A percentile compares a stretch with the other conserved stretches of the same genome.
phyloP scores from a whole-genome alignment of 2,888 invertebrate genomes.

The Drosophila parthenogenetica region DNA sequence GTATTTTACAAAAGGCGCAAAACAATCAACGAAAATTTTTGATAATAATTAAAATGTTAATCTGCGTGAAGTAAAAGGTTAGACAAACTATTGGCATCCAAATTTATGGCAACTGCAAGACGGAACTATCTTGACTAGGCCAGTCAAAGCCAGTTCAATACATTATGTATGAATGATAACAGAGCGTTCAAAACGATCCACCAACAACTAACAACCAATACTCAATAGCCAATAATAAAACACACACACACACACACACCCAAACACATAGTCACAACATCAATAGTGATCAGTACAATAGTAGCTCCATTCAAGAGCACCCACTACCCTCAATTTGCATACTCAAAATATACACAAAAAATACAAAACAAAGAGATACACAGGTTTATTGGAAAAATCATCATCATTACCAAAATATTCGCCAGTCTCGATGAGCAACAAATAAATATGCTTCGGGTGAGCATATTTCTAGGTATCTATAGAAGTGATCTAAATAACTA shows the following conservation, averaged over 20 bases:
- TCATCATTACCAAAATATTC: conserved; percentile 44
- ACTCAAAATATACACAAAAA: conserved; percentile 35
- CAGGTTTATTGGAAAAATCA: conserved; percentile 42
- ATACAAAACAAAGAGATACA: conserved; percentile 27
- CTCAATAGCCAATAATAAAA: conserved; percentile 61
- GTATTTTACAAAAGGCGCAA: conserved; percentile 48
- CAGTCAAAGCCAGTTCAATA: conserved; percentile 49
- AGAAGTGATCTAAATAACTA: not conserved
- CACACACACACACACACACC: not conserved
- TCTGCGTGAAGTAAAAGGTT: conserved; percentile 80
- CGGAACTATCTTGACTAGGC: conserved; percentile 63
- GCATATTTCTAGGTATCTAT: not conserved
- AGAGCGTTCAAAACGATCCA: conserved; percentile 33
- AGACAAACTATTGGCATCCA: conserved; percentile 79
- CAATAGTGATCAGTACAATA: conserved; percentile 39
- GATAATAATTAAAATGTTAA: conserved; percentile 80
- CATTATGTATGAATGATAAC: conserved; percentile 77
- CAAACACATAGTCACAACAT: conserved; percentile 9
- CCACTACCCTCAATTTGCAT: conserved; percentile 75
- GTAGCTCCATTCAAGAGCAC: conserved; percentile 75
- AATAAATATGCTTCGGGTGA: not conserved
- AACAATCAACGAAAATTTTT: conserved; percentile 67
- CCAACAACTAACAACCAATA: conserved; percentile 2
- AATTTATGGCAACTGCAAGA: conserved; percentile 79
- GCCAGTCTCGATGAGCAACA: conserved; percentile 1